Percentiles rank a stretch among this genome's conserved stretches.
Evolutionary conservation across 2,888 invertebrate species (phyloP).

Genomic region (Siphlonurus alternatus): DNA sequence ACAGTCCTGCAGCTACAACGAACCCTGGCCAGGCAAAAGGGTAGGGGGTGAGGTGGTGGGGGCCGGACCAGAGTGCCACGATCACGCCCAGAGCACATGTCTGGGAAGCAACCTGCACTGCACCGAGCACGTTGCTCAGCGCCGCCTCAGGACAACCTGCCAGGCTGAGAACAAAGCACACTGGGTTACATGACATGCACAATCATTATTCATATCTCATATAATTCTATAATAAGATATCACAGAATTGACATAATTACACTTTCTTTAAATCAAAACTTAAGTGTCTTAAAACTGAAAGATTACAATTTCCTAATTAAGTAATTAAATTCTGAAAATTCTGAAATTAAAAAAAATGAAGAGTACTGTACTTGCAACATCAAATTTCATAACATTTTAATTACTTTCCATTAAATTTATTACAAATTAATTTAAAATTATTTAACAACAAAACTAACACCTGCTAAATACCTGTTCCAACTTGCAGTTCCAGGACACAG

Average conservation of each 20-base stretch:
- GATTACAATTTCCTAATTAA: no score
- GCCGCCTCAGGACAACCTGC: constrained; percentile 42
- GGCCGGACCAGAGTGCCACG: constrained; percentile 40
- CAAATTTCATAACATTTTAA: no score
- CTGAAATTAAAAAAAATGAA: no score
- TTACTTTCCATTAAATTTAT: no score
- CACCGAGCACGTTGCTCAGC: constrained; percentile 35
- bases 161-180: constrained; percentile 28
- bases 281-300: constrained; percentile 1
- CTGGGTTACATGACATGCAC: no score
- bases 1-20: constrained; percentile 34
- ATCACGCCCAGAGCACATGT: constrained; percentile 33
- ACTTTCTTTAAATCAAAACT: not conserved
- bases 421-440: no score
- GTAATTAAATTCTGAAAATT: no score
- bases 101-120: constrained; percentile 31
- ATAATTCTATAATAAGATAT: constrained; percentile 2
- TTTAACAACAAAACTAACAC: no score
- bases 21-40: constrained; percentile 40
- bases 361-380: no score
- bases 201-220: no score
- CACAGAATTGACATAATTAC: not conserved
- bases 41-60: constrained; percentile 37
- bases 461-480: constrained; percentile 40
- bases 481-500: constrained; percentile 40